Conservation (phyloP, 2,113 vertebrate species). For the Puntigrus tetrazona region DNA sequence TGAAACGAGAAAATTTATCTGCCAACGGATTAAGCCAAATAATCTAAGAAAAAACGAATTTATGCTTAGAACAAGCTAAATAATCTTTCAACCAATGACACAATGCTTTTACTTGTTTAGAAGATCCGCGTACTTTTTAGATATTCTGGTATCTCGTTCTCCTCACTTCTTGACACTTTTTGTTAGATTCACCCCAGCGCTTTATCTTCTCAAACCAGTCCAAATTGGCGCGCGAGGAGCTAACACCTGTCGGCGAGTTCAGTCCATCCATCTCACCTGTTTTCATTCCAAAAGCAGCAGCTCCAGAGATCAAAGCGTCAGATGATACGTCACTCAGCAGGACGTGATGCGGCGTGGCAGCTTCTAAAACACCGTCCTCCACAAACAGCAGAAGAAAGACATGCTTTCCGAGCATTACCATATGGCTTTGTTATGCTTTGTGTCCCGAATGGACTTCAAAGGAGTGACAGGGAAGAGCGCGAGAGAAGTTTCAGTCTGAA, state of each 20-base stretch:
- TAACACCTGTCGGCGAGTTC: conserved; percentile 46
- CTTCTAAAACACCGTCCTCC: conserved; percentile 56
- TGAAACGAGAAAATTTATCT: no score
- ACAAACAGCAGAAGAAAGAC: conserved; percentile 20
- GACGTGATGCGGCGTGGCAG: conserved; percentile 61
- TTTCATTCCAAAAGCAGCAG: conserved; percentile 41
- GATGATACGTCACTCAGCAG: conserved; percentile 46
- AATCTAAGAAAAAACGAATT: no score
- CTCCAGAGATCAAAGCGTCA: conserved; percentile 66
- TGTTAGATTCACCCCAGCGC: background rate
- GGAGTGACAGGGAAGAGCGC: background rate
- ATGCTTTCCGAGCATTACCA: conserved; percentile 50
- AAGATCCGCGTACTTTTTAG: no score
- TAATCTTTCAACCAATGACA: no score
- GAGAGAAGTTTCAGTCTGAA: conserved; percentile 10
- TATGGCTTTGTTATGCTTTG: conserved; percentile 32
- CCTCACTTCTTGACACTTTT: background rate
- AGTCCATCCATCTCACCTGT: conserved; percentile 64
- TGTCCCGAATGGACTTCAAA: conserved; percentile 26
- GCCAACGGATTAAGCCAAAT: no score
- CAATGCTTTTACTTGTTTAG: no score
- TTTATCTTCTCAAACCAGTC: conserved; percentile 39
- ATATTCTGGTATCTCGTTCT: no score
- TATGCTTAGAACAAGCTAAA: no score
- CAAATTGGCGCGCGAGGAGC: background rate